A percentile compares a stretch with the other conserved stretches of the same genome.
Conservation (phyloP, 2,113 vertebrate genomes). For the Eonycteris spelaea region DNA sequence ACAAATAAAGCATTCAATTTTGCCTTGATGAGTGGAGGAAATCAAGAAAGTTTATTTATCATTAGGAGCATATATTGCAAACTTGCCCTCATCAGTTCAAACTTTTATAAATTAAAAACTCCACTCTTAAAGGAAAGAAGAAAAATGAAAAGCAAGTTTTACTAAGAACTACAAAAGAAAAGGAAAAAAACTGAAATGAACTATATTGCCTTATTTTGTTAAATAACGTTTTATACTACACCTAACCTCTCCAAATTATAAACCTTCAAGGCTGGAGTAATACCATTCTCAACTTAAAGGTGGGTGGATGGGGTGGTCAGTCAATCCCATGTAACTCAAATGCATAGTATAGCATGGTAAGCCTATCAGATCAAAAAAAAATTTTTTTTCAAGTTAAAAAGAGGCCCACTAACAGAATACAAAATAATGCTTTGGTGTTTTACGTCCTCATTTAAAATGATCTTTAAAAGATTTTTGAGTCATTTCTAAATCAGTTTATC, state of each 20-base stretch:
- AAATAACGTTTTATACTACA: neutral
- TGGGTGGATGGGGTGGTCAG: neutral
- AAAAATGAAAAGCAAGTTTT: neutral
- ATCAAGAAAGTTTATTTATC: neutral
- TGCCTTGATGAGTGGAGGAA: neutral
- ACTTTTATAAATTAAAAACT: neutral
- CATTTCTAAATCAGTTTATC: neutral
- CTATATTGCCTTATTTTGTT: neutral
- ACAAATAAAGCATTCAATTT: neutral
- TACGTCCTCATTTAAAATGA: neutral
- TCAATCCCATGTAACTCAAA: neutral
- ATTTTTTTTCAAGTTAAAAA: neutral
- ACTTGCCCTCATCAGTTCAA: neutral
- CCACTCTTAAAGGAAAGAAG: neutral
- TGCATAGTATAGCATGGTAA: neutral
- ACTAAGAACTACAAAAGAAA: neutral
- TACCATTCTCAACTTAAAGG: neutral
- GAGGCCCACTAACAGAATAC: neutral
- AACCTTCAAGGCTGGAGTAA: neutral
- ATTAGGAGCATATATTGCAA: neutral
- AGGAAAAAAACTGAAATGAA: neutral
- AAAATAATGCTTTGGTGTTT: neutral
- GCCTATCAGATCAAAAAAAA: neutral
- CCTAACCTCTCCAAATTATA: neutral
- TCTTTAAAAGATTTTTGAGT: neutral